These are phyloP conservation scores for Hyles lineata DNA, from an alignment of 2,888 invertebrate species.

Conservation along the genomic window DNA sequence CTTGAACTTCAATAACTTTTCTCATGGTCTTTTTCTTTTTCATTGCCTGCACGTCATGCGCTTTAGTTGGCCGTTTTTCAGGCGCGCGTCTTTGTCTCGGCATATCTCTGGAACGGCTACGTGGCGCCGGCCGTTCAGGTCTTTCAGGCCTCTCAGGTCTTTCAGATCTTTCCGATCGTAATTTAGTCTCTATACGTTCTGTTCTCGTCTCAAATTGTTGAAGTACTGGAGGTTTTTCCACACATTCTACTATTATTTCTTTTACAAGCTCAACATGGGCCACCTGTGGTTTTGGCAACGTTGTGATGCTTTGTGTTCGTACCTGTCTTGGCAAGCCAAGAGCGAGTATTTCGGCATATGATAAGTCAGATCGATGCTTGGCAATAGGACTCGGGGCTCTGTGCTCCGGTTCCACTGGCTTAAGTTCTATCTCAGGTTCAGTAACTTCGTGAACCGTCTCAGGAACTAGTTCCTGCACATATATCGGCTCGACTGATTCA, in stretches of 20 bases:
- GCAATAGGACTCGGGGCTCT: constrained; percentile 61
- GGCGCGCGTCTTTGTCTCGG: constrained; percentile 70
- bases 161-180: constrained; percentile 43
- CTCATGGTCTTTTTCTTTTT: constrained; percentile 74
- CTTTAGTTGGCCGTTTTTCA: constrained; percentile 71
- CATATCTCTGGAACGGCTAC: constrained; percentile 75
- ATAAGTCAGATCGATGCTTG: constrained; percentile 84
- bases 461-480: background rate
- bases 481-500: constrained; percentile 1
- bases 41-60: constrained; percentile 62
- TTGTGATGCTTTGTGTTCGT: constrained; percentile 55
- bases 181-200: constrained; percentile 48
- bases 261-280: constrained; percentile 72
- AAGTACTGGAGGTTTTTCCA: constrained; percentile 55
- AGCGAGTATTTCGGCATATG: constrained; percentile 89
- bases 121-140: constrained; percentile 56
- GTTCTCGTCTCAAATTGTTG: constrained; percentile 53
- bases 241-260: constrained; percentile 65
- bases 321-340: constrained; percentile 84
- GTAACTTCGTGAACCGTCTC: constrained; percentile 13
- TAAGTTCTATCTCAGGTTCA: constrained; percentile 1
- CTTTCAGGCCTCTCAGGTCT: constrained; percentile 54
- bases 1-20: constrained; percentile 74
- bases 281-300: constrained; percentile 70
- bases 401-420: constrained; percentile 47